Conservation (phyloP, 1,140 invertebrate species). For the roundworm (Caenorhabditis elegans) region DNA sequence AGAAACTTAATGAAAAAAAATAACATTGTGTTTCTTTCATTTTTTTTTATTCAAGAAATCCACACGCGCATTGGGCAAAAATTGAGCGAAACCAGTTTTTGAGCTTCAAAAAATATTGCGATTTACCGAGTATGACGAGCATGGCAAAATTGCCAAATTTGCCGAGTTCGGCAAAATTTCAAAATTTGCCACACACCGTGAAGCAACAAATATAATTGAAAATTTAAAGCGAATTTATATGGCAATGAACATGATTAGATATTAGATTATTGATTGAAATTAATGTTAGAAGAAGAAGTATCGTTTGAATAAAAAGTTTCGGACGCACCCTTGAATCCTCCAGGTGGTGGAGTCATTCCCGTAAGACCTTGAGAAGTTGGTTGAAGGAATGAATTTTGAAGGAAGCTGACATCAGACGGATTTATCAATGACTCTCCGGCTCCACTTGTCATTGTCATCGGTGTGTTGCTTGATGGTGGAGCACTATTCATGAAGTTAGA, state of each 20-base stretch:
- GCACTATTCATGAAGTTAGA: conserved; percentile 6
- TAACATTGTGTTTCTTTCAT: too few relatives aligned
- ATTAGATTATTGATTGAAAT: not conserved
- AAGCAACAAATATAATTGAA: too few relatives aligned
- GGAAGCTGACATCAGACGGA: conserved; percentile 12
- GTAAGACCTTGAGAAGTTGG: not conserved
- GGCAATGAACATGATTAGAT: not conserved
- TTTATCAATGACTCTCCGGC: conserved; percentile 12
- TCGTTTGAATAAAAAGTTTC: not conserved
- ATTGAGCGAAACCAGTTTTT: too few relatives aligned
- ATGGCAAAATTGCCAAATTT: too few relatives aligned
- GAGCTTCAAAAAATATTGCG: too few relatives aligned
- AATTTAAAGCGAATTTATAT: too few relatives aligned
- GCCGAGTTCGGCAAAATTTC: too few relatives aligned
- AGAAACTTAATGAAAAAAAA: too few relatives aligned
- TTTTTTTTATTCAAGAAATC: too few relatives aligned
- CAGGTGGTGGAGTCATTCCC: not conserved
- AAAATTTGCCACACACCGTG: too few relatives aligned
- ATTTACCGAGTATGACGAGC: too few relatives aligned
- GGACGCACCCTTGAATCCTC: conserved; percentile 17
- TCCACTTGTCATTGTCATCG: conserved; percentile 18
- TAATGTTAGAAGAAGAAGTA: not conserved
- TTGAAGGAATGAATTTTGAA: conserved; percentile 12
- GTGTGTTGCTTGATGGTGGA: not conserved
- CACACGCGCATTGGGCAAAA: too few relatives aligned